Conservation (phyloP, 2,888 invertebrate species). For the Leptura quadrifasciata region DNA sequence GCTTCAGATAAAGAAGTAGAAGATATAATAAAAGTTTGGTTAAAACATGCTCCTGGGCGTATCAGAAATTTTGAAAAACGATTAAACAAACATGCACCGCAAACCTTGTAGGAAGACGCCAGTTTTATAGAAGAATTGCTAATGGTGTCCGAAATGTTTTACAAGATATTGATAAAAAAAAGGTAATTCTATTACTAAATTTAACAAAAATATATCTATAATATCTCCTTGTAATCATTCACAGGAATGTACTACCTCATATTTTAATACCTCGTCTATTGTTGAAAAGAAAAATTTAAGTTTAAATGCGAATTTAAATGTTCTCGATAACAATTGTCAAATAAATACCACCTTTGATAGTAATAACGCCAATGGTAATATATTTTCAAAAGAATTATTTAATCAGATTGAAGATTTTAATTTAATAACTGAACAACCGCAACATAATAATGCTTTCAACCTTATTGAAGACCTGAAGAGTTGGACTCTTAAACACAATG, state of each 20-base stretch:
- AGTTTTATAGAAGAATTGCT: conserved; percentile 17
- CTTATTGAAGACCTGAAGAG: background rate
- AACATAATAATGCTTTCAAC: background rate
- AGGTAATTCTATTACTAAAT: background rate
- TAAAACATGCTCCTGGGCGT: conserved; percentile 13
- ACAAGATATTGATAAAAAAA: background rate
- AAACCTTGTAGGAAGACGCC: conserved; percentile 8
- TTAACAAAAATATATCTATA: background rate
- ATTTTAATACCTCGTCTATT: background rate
- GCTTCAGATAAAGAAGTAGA: conserved; percentile 4
- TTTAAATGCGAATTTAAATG: background rate
- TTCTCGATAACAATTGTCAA: background rate
- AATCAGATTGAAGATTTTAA: background rate
- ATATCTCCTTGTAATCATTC: background rate
- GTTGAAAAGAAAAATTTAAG: too few species aligned
- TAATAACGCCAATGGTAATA: background rate
- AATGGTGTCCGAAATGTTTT: background rate
- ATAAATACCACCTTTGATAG: background rate
- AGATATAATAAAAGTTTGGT: background rate
- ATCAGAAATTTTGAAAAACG: conserved; percentile 9
- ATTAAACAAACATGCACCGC: background rate
- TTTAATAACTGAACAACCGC: background rate
- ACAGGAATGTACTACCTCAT: background rate
- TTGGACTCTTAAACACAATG: conserved; percentile 9
- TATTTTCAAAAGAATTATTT: background rate